Evolutionary conservation across 2,113 vertebrate genomes (phyloP).

Genomic region (Bujurquina vittata): DNA sequence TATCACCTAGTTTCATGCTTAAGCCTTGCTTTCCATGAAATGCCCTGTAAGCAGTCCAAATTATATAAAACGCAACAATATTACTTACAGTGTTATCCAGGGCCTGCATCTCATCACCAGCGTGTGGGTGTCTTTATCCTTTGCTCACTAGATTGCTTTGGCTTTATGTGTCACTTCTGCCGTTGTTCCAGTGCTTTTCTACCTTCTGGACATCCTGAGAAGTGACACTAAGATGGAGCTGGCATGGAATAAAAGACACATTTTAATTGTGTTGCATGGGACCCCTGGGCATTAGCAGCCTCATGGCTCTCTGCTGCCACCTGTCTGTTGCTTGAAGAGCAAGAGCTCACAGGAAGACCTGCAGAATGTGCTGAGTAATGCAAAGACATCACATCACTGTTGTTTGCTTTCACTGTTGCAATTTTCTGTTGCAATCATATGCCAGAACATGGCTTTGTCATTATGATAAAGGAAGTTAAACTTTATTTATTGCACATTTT

Average conservation of each 20-base stretch:
- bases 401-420: neutral
- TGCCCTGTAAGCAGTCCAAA: neutral
- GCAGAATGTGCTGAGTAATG: constrained; percentile 67
- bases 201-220: constrained; percentile 31
- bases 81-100: constrained; percentile 39
- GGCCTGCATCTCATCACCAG: neutral
- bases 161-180: neutral
- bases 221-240: constrained; percentile 62
- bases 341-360: neutral
- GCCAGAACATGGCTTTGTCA: neutral
- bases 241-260: constrained; percentile 68
- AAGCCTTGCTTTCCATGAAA: neutral
- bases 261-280: constrained; percentile 65
- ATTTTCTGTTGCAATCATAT: neutral
- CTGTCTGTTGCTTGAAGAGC: constrained; percentile 83
- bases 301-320: constrained; percentile 94
- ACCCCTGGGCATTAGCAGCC: constrained; percentile 43
- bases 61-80: constrained; percentile 1
- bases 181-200: constrained; percentile 5
- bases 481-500: neutral
- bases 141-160: neutral
- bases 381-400: neutral
- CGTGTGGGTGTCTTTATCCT: neutral
- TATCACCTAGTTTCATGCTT: neutral
- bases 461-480: neutral